phyloP scores from a whole-genome alignment of 2,888 invertebrate genomes.

The Lithosia quadra region DNA sequence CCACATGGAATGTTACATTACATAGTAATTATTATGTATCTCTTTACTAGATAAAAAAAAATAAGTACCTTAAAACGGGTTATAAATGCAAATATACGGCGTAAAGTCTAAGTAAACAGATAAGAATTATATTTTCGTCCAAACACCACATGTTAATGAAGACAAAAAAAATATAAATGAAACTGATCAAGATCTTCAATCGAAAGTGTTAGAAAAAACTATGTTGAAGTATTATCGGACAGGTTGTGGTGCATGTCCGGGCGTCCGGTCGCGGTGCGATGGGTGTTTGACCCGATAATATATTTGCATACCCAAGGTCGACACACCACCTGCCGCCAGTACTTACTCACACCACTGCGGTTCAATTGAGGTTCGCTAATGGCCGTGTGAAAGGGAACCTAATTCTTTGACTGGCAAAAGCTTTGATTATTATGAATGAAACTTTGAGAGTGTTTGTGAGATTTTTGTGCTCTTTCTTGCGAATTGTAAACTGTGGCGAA shows the following conservation, averaged over 20 bases:
- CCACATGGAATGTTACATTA: not conserved
- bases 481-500: slow-evolving; percentile 15
- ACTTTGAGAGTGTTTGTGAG: slow-evolving; percentile 18
- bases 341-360: slow-evolving; percentile 45
- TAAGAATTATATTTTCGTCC: not conserved
- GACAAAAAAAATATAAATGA: slow-evolving; percentile 11
- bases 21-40: not conserved
- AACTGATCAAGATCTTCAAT: slow-evolving; percentile 23
- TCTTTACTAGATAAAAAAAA: not conserved
- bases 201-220: slow-evolving; percentile 42
- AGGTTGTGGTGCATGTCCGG: slow-evolving; percentile 34
- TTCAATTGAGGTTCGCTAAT: slow-evolving; percentile 48
- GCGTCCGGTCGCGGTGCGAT: slow-evolving; percentile 52
- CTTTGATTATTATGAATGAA: slow-evolving; percentile 41
- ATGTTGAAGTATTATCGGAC: slow-evolving; percentile 28
- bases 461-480: slow-evolving; percentile 11
- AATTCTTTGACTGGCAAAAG: slow-evolving; percentile 35
- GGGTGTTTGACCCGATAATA: slow-evolving; percentile 70
- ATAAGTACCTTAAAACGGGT: not conserved
- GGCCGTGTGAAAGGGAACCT: slow-evolving; percentile 45
- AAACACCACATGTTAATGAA: slow-evolving; percentile 1
- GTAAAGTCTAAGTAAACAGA: not conserved
- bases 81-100: not conserved
- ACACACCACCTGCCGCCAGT: slow-evolving; percentile 65
- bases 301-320: slow-evolving; percentile 76